These are phyloP conservation scores for Poecilia picta DNA, from an alignment of 2,797 vertebrate genomes.

Conservation along the genomic window DNA sequence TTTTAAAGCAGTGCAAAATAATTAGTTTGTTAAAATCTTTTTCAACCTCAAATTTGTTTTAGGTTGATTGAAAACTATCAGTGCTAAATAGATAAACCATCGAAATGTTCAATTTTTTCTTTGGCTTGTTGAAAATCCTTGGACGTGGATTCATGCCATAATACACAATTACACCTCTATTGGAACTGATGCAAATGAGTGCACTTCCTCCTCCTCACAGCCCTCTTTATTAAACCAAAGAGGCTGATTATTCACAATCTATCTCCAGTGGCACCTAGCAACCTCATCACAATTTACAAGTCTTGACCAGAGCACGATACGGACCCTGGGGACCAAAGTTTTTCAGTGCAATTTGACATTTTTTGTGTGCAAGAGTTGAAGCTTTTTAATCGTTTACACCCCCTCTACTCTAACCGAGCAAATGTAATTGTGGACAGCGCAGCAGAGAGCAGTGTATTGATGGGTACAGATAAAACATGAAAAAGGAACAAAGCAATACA, in stretches of 20 bases:
- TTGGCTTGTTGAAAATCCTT: slow-evolving; percentile 5
- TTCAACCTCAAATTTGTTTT: neutral
- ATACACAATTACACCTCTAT: slow-evolving; percentile 40
- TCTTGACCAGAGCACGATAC: slow-evolving; percentile 26
- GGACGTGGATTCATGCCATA: slow-evolving; percentile 35
- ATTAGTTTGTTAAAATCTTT: neutral
- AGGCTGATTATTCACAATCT: slow-evolving; percentile 69
- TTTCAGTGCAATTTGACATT: slow-evolving; percentile 25
- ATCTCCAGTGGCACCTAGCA: slow-evolving; percentile 69
- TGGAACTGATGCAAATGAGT: slow-evolving; percentile 62
- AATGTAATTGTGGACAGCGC: slow-evolving; percentile 53
- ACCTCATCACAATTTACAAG: slow-evolving; percentile 51
- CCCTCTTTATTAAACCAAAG: slow-evolving; percentile 51
- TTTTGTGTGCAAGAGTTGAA: slow-evolving; percentile 27
- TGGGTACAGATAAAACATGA: slow-evolving; percentile 47
- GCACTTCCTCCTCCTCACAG: slow-evolving; percentile 54
- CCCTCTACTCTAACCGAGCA: slow-evolving; percentile 41
- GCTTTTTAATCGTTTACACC: slow-evolving; percentile 13
- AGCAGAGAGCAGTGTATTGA: slow-evolving; percentile 43
- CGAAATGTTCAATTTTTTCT: neutral
- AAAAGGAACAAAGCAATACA: slow-evolving; percentile 48
- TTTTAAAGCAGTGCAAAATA: neutral
- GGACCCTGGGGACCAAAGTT: slow-evolving; percentile 12
- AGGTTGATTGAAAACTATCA: neutral
- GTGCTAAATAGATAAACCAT: neutral